These are phyloP conservation scores for Drosophila recens DNA, from an alignment of 2,888 invertebrate genomes.

Conservation along the genomic window DNA sequence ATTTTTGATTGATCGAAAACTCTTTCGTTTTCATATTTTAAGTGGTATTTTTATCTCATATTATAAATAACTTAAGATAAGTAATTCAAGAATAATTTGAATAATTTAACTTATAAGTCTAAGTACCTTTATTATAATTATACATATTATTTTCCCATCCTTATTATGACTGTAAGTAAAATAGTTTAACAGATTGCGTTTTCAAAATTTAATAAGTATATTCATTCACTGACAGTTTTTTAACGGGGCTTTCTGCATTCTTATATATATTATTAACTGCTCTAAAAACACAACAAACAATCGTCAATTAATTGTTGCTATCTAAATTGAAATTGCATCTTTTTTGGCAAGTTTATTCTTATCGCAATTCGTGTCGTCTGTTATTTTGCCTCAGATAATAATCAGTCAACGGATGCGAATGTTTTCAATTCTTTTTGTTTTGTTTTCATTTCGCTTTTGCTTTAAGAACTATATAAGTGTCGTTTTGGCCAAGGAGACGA, in stretches of 20 bases:
- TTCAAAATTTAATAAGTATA: background rate
- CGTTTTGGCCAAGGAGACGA: background rate
- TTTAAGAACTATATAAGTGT: conserved; percentile 44
- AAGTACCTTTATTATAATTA: too few relatives aligned
- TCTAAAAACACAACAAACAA: conserved; percentile 22
- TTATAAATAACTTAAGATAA: too few relatives aligned
- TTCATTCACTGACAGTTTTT: background rate
- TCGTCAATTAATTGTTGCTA: conserved; percentile 39
- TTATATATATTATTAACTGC: conserved; percentile 1
- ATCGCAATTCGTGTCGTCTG: conserved; percentile 22
- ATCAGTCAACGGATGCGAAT: conserved; percentile 58
- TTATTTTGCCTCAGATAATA: conserved; percentile 42
- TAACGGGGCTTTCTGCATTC: background rate
- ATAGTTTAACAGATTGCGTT: background rate
- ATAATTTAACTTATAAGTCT: too few relatives aligned
- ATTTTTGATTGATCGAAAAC: too few relatives aligned
- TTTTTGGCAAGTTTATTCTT: conserved; percentile 14
- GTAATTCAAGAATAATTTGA: background rate
- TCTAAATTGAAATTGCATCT: conserved; percentile 30
- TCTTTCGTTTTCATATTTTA: too few relatives aligned
- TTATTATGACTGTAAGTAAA: background rate
- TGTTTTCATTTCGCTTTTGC: conserved; percentile 14
- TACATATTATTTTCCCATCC: too few relatives aligned
- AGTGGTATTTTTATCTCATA: too few relatives aligned
- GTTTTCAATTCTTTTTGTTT: conserved; percentile 37